These are phyloP conservation scores for Beris chalybata DNA, from an alignment of 2,888 invertebrate species.

Conservation along the genomic window DNA sequence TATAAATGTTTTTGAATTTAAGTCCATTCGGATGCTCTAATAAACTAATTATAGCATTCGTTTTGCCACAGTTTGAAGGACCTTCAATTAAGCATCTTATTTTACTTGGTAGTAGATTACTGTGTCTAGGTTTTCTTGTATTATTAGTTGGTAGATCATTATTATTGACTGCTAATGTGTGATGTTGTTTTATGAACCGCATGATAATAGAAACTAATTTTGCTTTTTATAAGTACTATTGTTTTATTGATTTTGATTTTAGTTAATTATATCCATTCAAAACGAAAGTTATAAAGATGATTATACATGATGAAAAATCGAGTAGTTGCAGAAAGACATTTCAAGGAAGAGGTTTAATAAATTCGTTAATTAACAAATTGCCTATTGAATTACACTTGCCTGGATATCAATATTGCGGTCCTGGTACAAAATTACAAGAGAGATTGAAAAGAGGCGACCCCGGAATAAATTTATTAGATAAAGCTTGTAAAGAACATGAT, in stretches of 20 bases:
- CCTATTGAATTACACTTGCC: constrained; percentile 42
- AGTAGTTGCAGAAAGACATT: too few relatives aligned
- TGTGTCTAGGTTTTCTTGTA: too few relatives aligned
- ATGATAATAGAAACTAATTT: too few relatives aligned
- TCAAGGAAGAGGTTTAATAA: too few relatives aligned
- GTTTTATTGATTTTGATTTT: too few relatives aligned
- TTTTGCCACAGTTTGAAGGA: constrained; percentile 51
- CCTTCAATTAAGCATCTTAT: constrained; percentile 44
- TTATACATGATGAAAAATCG: too few relatives aligned
- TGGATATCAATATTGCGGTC: constrained; percentile 46
- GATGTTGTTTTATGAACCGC: not conserved
- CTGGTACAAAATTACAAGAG: constrained; percentile 44
- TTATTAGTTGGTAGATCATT: too few relatives aligned
- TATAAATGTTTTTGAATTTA: constrained; percentile 50
- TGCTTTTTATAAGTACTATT: too few relatives aligned
- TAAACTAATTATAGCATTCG: constrained; percentile 47
- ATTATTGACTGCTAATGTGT: too few relatives aligned
- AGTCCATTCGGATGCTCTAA: constrained; percentile 46
- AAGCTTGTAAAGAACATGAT: constrained; percentile 41
- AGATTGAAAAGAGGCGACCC: constrained; percentile 43
- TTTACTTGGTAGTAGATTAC: too few relatives aligned
- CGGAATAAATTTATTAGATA: constrained; percentile 43
- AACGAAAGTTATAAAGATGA: too few relatives aligned
- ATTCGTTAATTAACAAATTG: constrained; percentile 39
- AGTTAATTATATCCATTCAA: too few relatives aligned